Percentiles rank a stretch among this genome's conserved stretches.
These are phyloP conservation scores for Hucho hucho DNA, from an alignment of 2,113 vertebrate genomes.

Conservation along the genomic window DNA sequence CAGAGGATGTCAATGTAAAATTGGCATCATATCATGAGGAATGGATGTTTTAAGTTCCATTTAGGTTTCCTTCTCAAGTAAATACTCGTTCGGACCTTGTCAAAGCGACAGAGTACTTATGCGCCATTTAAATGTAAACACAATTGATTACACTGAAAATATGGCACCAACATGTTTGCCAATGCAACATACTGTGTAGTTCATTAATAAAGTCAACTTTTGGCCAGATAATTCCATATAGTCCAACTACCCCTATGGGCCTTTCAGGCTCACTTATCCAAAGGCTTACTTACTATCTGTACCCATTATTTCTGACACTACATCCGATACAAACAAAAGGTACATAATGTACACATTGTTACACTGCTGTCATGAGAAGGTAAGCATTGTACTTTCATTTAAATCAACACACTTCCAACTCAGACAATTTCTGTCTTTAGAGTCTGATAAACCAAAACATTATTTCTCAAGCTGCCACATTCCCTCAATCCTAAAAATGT, in stretches of 20 bases:
- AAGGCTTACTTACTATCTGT: too few relatives aligned
- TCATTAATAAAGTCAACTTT: too few relatives aligned
- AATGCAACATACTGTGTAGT: not conserved
- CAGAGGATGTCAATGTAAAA: constrained; percentile 12
- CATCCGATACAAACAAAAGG: too few relatives aligned
- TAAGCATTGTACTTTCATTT: not conserved
- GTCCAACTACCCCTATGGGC: too few relatives aligned
- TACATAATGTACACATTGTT: too few relatives aligned
- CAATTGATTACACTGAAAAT: not conserved
- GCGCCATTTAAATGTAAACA: not conserved
- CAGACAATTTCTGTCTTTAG: too few relatives aligned
- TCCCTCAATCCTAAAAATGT: too few relatives aligned
- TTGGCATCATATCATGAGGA: not conserved
- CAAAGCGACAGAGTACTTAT: not conserved
- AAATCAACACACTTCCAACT: not conserved
- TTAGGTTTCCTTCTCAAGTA: not conserved
- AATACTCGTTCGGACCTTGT: not conserved
- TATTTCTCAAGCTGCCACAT: too few relatives aligned
- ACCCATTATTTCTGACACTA: too few relatives aligned
- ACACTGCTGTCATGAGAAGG: not conserved
- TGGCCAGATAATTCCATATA: too few relatives aligned
- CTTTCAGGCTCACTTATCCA: too few relatives aligned
- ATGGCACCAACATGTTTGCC: not conserved
- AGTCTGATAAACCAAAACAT: too few relatives aligned
- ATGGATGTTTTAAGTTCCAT: not conserved